Evolutionary conservation across 2,797 vertebrate species (phyloP), one percentile per base, ranked within the genome.

Genomic region (Trematomus bernacchii): DNA sequence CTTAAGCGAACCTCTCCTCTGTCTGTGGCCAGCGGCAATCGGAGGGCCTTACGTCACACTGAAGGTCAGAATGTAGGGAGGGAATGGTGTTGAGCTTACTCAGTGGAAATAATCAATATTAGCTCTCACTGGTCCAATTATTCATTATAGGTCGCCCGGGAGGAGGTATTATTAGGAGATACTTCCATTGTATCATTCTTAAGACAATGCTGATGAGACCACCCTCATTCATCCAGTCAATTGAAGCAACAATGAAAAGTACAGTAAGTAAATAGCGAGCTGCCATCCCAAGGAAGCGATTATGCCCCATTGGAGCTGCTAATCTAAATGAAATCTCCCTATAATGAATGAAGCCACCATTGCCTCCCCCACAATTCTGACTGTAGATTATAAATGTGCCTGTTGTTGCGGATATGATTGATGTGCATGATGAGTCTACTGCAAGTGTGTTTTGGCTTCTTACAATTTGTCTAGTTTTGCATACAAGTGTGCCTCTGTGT

Each of bases 311-410:
- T 77, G 78, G 89, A 83, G 78, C 73, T 51, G 73, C 66, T 91
- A 93, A 94, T 94, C 93, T 94, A 93, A 95, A 95, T 95, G 86
- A 95, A 94, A 94, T 95, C 92, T 94, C 67, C 48, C 69, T 63
- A 61, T 94, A 92, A 93, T 93, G 92, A 92, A 93, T 91, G 83
- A 88, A 91, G 87, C 73, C 81, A 85, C 81, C 83, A 83, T 79
- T 79, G 80, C 86, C 84, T 84, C 82, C 88, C 85, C 86, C 77
- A 66, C 80, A 85, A 43, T 91, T 89, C 73, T 79, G 80, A 80
- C 77, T 88, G 43, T 59, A 84, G 84, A 89, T 92, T 89, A 91
- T 86, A 83, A 90, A 92, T 88, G 84, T 79, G 76, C 74, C 88
- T 68, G 79, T 91, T 92, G 87, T 87, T 82, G 66, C 15, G 27